Evolutionary conservation across 1,140 invertebrate genomes (phyloP).

Genomic region (Hycleus cichorii): DNA sequence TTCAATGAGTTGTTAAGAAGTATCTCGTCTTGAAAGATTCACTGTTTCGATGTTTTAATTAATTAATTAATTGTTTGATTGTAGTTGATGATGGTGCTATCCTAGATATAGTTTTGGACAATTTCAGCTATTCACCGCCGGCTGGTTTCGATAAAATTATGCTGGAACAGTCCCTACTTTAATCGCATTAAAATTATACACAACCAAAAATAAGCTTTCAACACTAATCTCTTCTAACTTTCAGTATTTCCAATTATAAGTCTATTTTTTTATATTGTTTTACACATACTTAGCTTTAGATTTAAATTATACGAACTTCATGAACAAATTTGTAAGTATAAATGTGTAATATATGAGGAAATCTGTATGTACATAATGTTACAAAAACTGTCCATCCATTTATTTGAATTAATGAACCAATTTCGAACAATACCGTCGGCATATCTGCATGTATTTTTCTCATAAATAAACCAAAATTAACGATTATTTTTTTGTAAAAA

Average conservation of each 20-base stretch:
- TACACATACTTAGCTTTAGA: slow-evolving; percentile 8
- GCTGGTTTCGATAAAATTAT: slow-evolving; percentile 93
- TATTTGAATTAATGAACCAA: neutral
- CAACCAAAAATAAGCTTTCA: no score
- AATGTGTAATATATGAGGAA: slow-evolving; percentile 10
- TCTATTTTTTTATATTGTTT: slow-evolving; percentile 14
- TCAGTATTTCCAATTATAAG: no score
- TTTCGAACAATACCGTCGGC: no score
- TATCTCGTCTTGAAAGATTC: no score
- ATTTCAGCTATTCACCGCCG: slow-evolving; percentile 78
- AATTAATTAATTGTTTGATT: slow-evolving; percentile 32
- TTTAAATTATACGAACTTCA: slow-evolving; percentile 1
- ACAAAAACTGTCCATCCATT: slow-evolving; percentile 11
- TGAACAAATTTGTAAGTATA: slow-evolving; percentile 13
- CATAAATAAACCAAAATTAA: no score
- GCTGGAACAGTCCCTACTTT: slow-evolving; percentile 93
- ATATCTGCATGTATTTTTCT: no score
- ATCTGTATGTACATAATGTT: slow-evolving; percentile 10
- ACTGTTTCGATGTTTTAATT: no score
- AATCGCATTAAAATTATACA: slow-evolving; percentile 39
- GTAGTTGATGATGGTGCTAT: slow-evolving; percentile 96
- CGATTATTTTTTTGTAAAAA: slow-evolving; percentile 1
- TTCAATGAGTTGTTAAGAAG: no score
- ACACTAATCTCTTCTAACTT: no score
- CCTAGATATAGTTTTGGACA: slow-evolving; percentile 86